Base-by-base conservation (phyloP, 2,797 vertebrate genomes). In the Lophotriccus pileatus region DNA sequence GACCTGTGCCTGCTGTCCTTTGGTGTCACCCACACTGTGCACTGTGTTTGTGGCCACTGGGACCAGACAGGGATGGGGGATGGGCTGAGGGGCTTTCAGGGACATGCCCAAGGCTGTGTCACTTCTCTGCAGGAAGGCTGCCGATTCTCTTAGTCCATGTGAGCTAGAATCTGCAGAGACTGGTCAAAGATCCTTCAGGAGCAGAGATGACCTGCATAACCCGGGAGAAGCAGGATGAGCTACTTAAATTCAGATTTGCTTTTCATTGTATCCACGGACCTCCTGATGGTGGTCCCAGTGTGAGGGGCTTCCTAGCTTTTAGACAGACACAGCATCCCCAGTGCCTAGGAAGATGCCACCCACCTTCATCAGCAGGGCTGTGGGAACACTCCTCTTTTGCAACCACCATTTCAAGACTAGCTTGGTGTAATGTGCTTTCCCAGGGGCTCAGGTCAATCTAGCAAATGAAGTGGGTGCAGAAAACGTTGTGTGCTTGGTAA, bases 51-150 rank as follows among this genome's bases (percentile, higher is more conserved):
- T 78, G 67, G 62, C 46, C 55, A 39, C 15, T 7, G 36, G 46
- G 36, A 72, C 5, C 68, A 67, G 53, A 4, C 28, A 75, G 28
- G 0, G 0, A 53, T 8, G 15, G 47, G 6, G 3, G 16, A 6
- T 6, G 41, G 62, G 86, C 67, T 55, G 70, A 72, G 52, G 14
- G 32, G 44, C 43, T 84, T 32, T 27, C 37, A 68, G 41, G 72
- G 47, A 41, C 4, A 2, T 23, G 44, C 18, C 24, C 27, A 58
- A 62, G 76, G 66, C 50, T 80, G 7, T 0, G 1, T 18, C 36
- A 53, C 39, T 23, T 36, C 32, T 49, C 64, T 27, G 20, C 4
- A 4, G 53, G 44, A 89, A 69, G n/a, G 53, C 62, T 90, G 80
- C 44, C 11, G 12, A 11, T 41, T 62, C 36, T 68, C 23, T 60